A percentile compares a stretch with the other conserved stretches of the same genome.
These are phyloP conservation scores for Lypha dubia DNA, from an alignment of 2,888 invertebrate species.

Conservation along the genomic window DNA sequence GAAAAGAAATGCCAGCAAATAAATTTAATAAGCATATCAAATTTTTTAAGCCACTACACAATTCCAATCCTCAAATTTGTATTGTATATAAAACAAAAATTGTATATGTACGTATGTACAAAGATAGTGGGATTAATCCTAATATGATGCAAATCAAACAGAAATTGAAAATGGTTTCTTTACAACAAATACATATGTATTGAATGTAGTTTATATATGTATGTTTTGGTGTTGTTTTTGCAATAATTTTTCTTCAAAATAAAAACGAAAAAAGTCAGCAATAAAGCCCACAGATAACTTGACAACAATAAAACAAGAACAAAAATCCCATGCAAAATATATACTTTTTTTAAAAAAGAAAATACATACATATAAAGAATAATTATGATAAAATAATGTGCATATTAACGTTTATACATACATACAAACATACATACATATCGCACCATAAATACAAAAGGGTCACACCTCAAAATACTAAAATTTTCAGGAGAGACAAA, in stretches of 20 bases:
- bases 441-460: too few species aligned
- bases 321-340: constrained; percentile 40
- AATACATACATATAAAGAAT: constrained; percentile 23
- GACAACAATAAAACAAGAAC: constrained; percentile 55
- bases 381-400: constrained; percentile 45
- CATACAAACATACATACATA: neutral
- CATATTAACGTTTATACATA: constrained; percentile 60
- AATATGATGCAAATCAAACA: constrained; percentile 42
- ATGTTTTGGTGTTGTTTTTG: neutral
- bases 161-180: constrained; percentile 66
- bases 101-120: constrained; percentile 5
- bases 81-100: neutral
- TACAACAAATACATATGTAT: constrained; percentile 35
- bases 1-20: constrained; percentile 44
- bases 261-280: constrained; percentile 63
- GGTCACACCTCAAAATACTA: too few species aligned
- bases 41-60: constrained; percentile 36
- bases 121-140: constrained; percentile 3
- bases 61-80: constrained; percentile 23
- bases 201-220: neutral
- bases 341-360: constrained; percentile 11
- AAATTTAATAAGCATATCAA: constrained; percentile 65
- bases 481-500: too few species aligned
- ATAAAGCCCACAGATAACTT: constrained; percentile 66
- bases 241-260: constrained; percentile 28